Conservation (phyloP, 2,888 invertebrate genomes). For the Hydrotaea cyrtoneurina region DNA sequence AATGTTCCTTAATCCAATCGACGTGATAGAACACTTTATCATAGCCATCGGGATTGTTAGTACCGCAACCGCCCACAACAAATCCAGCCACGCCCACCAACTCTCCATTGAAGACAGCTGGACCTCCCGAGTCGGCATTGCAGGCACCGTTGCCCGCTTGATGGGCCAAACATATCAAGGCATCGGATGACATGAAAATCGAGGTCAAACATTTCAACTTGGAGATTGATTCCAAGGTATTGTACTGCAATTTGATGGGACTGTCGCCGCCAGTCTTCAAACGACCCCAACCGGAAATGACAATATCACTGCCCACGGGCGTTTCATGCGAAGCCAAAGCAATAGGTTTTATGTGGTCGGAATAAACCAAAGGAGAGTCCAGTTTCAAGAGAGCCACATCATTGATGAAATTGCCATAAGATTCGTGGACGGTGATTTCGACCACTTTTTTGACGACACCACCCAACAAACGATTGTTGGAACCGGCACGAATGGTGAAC, state of each 20-base stretch:
- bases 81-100: too few species aligned
- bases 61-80: too few species aligned
- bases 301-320: constrained; percentile 69
- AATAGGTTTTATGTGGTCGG: constrained; percentile 72
- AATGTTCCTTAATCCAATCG: constrained; percentile 66
- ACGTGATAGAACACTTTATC: too few species aligned
- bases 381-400: constrained; percentile 76
- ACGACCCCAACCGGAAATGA: constrained; percentile 77
- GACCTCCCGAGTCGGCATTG: constrained; percentile 78
- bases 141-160: constrained; percentile 73
- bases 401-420: constrained; percentile 70
- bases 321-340: constrained; percentile 70
- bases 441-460: too few species aligned
- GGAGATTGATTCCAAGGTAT: constrained; percentile 70
- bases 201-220: constrained; percentile 68
- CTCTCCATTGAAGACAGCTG: constrained; percentile 74
- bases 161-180: constrained; percentile 75
- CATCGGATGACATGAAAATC: constrained; percentile 64
- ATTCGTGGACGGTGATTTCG: constrained; percentile 74
- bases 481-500: too few species aligned
- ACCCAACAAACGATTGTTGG: too few species aligned
- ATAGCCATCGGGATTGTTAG: constrained; percentile 76
- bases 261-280: constrained; percentile 63
- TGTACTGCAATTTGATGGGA: constrained; percentile 72
- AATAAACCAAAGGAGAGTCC: constrained; percentile 70